Evolutionary conservation across 2,888 invertebrate genomes (phyloP), one percentile per base, ranked within the genome.

Genomic region (Camponotus fellah): DNA sequence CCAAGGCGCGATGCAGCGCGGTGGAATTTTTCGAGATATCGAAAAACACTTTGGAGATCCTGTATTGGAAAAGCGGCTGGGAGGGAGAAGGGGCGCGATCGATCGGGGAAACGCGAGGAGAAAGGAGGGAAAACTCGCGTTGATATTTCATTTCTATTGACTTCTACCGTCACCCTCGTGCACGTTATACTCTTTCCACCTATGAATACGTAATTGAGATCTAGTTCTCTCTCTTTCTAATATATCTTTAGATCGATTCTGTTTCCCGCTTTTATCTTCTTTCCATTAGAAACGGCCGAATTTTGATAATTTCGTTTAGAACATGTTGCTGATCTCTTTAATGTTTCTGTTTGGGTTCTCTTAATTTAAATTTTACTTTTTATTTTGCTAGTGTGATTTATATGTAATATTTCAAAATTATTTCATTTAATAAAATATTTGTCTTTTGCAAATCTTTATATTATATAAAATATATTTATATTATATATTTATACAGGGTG

Each of bases 131-230:
- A 76, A 87, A 87, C 87, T 86, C 85, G 83, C 88, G 88, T 91
- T 91, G 92, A 92, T 92, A 92, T 92, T 92, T 92, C 91, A 92
- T 92, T 92, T 90, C 91, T 90, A 91, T 90, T 88, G 89, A 91
- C 90, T 90, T 77, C 86, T 58, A 80, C 69, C 79, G 69, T 86
- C 82, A 82, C 83, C 75, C 85, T 77, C 84, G 74, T 68, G 43
- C 85, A 82, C 82, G 75, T 77, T 84, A 82, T 84, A 66, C 81
- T 82, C 84, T 85, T 84, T 83, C 86, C 87, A 80, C 79, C 89
- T 92, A 91, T 91, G 92, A 92, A 92, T 92, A 91, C 82, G 90
- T 92, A 92, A 92, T 92, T 91, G 91, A 92, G 90, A 90, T 88
- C 86, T 74, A 86, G 69, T 74, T 76, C 72, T 84, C 43, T 56